Evolutionary conservation across 2,113 vertebrate genomes (phyloP).

Genomic region (Xenopus laevis): DNA sequence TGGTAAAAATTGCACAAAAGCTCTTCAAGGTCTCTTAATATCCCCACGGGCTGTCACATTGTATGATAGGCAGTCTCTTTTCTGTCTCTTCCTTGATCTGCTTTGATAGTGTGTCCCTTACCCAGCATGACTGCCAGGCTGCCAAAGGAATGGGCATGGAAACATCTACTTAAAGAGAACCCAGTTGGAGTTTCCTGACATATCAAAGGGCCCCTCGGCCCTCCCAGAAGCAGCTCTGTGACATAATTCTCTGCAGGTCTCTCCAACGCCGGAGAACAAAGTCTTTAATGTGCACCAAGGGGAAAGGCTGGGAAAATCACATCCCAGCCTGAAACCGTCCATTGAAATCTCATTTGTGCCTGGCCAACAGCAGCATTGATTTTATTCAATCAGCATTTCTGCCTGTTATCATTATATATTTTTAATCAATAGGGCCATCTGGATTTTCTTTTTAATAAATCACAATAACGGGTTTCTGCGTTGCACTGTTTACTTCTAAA

Average conservation of each 20-base stretch:
- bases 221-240: neutral
- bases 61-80: slow-evolving; percentile 16
- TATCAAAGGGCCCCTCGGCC: slow-evolving; percentile 3
- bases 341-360: no score
- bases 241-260: neutral
- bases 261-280: no score
- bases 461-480: no score
- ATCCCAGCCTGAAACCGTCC: no score
- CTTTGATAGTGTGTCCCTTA: slow-evolving; percentile 18
- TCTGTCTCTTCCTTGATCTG: slow-evolving; percentile 5
- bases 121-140: neutral
- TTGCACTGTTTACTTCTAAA: neutral
- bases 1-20: slow-evolving; percentile 19
- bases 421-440: no score
- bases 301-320: no score
- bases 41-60: slow-evolving; percentile 37
- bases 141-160: slow-evolving; percentile 3
- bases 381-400: no score
- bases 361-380: no score
- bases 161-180: slow-evolving; percentile 19
- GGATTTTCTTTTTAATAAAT: no score
- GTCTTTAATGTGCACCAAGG: no score
- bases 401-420: neutral
- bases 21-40: slow-evolving; percentile 28
- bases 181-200: slow-evolving; percentile 30